Base-by-base conservation (phyloP, 2,888 invertebrate genomes). In the Eurytoma adleriae region DNA sequence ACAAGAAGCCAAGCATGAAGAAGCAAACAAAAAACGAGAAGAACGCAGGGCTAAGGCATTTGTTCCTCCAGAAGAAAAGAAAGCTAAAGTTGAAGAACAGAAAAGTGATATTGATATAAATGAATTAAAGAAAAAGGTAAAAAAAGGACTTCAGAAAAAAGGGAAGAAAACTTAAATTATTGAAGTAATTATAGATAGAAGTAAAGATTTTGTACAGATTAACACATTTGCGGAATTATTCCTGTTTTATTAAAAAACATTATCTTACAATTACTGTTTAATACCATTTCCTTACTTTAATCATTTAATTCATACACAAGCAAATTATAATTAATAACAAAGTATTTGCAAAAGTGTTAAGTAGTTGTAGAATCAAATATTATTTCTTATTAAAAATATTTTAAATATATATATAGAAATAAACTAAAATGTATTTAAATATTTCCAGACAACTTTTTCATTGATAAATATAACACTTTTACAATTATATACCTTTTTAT, bases 31-130 rank as follows among this genome's bases (percentile, higher is more conserved):
- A 85, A 93, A 93, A 77, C 93, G 95, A 84, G 94, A 96, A 83
- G 96, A 96, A 86, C 94, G 94, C 84, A 93, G 98, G 84, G 95
- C 95, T 83, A 93, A 95, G 90, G 95, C 95, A 80, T 98, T 96
- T 89, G 92, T 97, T 84, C 96, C 98, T 69, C 98, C 97, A 0
- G 92, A 92, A 84, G 97, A 97, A 89, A 89, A 89, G 62, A 78
- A 82, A 54, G n/a, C 12, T 12, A 74, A 77, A 78, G 27, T 71
- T 90, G 80, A 82, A 66, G 86, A 88, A 73, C 83, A 87, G 66
- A 90, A 91, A 75, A 89, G 89, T 72, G 90, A 91, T 72, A 90
- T 97, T 57, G 94, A 97, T 89, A 92, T 97, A 40, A 93, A 93
- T 57, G 92, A 93, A 67, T 91, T 97, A 0, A 97, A 96, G 89